These are phyloP conservation scores for Epinephelus moara DNA, from an alignment of 2,113 vertebrate species.

Conservation along the genomic window DNA sequence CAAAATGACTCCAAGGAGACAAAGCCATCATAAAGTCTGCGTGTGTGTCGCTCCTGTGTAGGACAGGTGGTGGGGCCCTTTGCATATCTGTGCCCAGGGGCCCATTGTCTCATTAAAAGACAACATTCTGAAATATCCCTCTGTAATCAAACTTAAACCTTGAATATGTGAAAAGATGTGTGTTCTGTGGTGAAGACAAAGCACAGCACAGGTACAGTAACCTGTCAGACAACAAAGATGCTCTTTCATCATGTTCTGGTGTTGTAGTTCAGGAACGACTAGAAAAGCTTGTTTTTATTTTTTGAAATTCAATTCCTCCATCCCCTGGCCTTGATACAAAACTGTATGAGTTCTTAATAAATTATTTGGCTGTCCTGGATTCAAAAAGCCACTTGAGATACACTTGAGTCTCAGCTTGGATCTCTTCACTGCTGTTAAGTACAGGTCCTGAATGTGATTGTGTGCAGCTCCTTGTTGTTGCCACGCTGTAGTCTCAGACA, in stretches of 20 bases:
- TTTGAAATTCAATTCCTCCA: background rate
- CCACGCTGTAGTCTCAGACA: no score
- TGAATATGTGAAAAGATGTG: background rate
- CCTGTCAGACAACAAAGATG: no score
- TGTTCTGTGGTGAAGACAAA: background rate
- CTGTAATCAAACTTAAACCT: background rate
- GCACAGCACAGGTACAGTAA: background rate
- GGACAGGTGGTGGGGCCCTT: no score
- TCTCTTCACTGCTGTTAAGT: background rate
- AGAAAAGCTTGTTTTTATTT: background rate
- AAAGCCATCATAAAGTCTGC: no score
- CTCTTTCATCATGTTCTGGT: background rate
- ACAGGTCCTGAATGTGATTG: background rate
- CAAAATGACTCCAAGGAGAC: no score
- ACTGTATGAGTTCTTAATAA: background rate
- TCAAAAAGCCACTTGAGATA: background rate
- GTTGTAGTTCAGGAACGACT: background rate
- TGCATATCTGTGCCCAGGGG: no score
- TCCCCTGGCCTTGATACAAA: constrained; percentile 27
- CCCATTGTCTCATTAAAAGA: no score
- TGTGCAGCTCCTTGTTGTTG: background rate
- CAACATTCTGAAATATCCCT: background rate
- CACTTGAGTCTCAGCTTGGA: background rate
- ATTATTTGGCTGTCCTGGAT: background rate
- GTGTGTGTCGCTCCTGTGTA: no score